Evolutionary conservation across 37 sponge, comb jelly and placozoan species (phyloP), one percentile per base, ranked within the genome.

Genomic region (Eunapius fragilis): DNA sequence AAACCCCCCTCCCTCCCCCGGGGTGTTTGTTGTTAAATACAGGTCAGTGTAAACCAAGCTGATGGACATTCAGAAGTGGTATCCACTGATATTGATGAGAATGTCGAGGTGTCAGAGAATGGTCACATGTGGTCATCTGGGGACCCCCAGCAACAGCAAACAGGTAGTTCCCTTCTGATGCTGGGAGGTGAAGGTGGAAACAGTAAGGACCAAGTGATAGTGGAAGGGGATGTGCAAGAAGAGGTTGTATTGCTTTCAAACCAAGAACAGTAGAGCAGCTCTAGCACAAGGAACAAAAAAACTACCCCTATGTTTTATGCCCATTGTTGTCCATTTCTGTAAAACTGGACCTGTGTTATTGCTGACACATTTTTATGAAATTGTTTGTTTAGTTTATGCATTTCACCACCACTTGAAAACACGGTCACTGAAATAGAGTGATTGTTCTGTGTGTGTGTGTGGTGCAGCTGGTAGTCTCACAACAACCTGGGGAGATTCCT

Each of bases 61-160:
- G 75, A 75, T 3, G 34, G 34, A 25, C 75, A 75, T 33, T 37
- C 75, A 3, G 75, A 75, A 24, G 75, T 75, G 36, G 75, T 75
- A 25, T 31, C 75, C 25, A 37, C 75, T 37, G 75, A 36, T 4
- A 75, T 75, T 36, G 34, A 75, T 33, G 34, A 33, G 25, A 36
- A 33, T 33, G 75, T 75, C 14, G 75, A 75, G 75, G 75, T 75
- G 34, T 32, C 75, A 5, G 75, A 75, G 34, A 75, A 58, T 50
- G 87, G 87, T 80, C 87, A 86, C 73, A 86, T 86, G 87, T 86
- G 87, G 87, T 72, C 71, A 28, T 71, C 80, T n/a, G 80, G 67
- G 23, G 87, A 67, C 12, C 30, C 10, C 34, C 27, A 67, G 19
- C 81, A 68, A 36, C 17, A 28, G 37, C 76, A 27, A 24, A 67